Evolutionary conservation across 2,797 vertebrate species (phyloP), one percentile per base, ranked within the genome.

Genomic region (Danio tinwini): DNA sequence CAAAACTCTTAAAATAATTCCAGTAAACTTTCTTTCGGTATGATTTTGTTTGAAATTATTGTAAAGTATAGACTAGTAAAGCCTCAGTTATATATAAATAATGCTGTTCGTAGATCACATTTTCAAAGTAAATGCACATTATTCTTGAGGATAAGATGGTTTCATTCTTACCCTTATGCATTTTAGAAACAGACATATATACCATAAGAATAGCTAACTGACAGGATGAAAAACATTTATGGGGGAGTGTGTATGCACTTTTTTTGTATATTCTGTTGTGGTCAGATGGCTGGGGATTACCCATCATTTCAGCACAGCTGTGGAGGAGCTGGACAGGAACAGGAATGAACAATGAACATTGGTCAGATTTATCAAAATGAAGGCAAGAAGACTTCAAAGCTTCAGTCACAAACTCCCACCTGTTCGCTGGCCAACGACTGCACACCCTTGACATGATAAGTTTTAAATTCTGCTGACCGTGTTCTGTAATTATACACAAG

Each of bases 281-380:
- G 69, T 39, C 59, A 12, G 74, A 79, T 55, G 68, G 21, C 47
- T 63, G 52, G 44, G 52, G 50, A 80, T 64, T 58, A 29, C 76
- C 74, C 45, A 55, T 80, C 75, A 64, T 40, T 82, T 55, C 39
- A 49, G n/a, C 11, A 52, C 53, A 67, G 70, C 81, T 64, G 76
- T 71, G 72, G 63, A 72, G 58, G 53, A 79, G 69, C 49, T 37
- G 9, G 45, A 49, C 44, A 53, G 50, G 52, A 59, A 52, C 39
- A 47, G n/a, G 5, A 71, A 85, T 74, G 63, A 80, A 81, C 72
- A 44, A 55, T 69, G 73, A 73, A 80, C 75, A 42, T 62, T 56
- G 78, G 58, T 71, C 59, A 72, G 78, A 83, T 85, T 83, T 83
- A 65, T 78, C 78, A 81, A 80, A 83, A 52, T 13, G 58, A 79